Evolutionary conservation across 2,113 vertebrate species (phyloP).

Genomic region (Barbus barbus): DNA sequence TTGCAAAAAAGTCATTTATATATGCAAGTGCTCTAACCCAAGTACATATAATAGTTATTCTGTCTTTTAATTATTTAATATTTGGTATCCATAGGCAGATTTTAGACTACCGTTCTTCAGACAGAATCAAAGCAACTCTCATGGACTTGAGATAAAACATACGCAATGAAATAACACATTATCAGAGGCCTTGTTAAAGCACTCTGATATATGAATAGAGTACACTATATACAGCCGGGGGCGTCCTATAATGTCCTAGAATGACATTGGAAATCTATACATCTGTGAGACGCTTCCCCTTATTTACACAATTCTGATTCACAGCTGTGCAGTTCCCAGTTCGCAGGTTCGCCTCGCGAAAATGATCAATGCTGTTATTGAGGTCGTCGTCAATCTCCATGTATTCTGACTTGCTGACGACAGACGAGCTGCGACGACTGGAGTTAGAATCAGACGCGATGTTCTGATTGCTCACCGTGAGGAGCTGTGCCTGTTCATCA

Average conservation of each 20-base stretch:
- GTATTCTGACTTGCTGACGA: conserved; percentile 96
- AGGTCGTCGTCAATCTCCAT: conserved; percentile 94
- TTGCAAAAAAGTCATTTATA: background rate
- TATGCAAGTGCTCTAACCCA: conserved; percentile 61
- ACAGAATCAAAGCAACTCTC: background rate
- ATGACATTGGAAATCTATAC: conserved; percentile 77
- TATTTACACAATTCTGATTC: conserved; percentile 95
- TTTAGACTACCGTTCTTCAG: background rate
- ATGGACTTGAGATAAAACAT: conserved; percentile 37
- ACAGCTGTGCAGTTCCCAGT: conserved; percentile 95
- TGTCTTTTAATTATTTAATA: conserved; percentile 52
- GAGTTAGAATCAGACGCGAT: conserved; percentile 92
- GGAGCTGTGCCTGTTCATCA: conserved; percentile 97
- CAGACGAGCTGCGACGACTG: conserved; percentile 93
- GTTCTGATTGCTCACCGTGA: conserved; percentile 96
- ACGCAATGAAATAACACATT: conserved; percentile 76
- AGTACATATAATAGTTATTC: conserved; percentile 50
- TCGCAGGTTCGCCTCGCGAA: conserved; percentile 95
- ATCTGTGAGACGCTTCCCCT: conserved; percentile 93
- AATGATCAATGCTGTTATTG: conserved; percentile 97
- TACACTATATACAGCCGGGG: conserved; percentile 82
- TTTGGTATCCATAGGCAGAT: conserved; percentile 42
- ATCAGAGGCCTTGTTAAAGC: conserved; percentile 78
- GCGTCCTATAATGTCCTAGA: conserved; percentile 55
- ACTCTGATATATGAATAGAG: conserved; percentile 79